Evolutionary conservation across 2,888 invertebrate species (phyloP).

Genomic region (Calliphora vomitoria): DNA sequence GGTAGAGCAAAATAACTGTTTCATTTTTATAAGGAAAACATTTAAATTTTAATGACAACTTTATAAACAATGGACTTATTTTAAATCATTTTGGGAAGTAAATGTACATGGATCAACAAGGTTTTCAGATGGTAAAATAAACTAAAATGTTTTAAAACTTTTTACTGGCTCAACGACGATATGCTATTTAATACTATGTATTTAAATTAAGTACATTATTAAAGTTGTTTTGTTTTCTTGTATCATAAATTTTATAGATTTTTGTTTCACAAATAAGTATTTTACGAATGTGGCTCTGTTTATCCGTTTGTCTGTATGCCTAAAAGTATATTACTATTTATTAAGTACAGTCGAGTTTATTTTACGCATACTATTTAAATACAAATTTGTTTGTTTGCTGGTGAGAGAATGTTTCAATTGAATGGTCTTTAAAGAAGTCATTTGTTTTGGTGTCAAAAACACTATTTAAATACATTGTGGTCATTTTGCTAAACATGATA

Average conservation of each 20-base stretch:
- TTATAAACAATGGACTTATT: too few species aligned
- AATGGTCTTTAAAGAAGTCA: conserved; percentile 49
- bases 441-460: conserved; percentile 65
- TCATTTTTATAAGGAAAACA: too few species aligned
- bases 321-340: conserved; percentile 44
- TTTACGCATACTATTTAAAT: conserved; percentile 44
- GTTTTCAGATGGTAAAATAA: too few species aligned
- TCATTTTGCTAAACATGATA: conserved; percentile 56
- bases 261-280: conserved; percentile 27
- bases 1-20: too few species aligned
- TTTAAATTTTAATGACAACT: too few species aligned
- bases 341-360: conserved; percentile 12
- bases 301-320: background rate
- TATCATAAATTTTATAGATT: conserved; percentile 23
- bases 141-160: too few species aligned
- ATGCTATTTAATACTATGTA: background rate
- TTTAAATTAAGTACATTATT: conserved; percentile 1
- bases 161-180: too few species aligned
- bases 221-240: background rate
- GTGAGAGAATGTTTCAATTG: conserved; percentile 27
- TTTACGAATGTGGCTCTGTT: conserved; percentile 5
- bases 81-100: too few species aligned
- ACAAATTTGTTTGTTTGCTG: conserved; percentile 28
- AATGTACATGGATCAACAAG: too few species aligned
- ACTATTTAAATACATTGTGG: conserved; percentile 50